phyloP scores from a whole-genome alignment of 1,140 invertebrate species.

The Drosophila lowei region DNA sequence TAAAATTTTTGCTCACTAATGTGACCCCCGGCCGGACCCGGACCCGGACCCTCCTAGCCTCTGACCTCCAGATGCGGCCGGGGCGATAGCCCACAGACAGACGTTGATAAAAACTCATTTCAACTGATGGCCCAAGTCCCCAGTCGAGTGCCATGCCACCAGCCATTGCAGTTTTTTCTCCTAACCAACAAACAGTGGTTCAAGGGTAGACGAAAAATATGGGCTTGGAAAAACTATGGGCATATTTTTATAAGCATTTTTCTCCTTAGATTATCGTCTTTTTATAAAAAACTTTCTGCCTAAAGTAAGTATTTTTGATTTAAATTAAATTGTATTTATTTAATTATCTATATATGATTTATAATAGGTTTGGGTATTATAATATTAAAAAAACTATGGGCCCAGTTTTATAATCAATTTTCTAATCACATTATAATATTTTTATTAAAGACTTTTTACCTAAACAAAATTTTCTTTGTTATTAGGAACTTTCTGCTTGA shows the following conservation, averaged over 20 bases:
- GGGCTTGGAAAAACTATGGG: not conserved
- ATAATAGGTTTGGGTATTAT: not conserved
- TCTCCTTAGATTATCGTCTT: no score
- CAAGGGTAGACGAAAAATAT: no score
- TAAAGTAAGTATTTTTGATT: no score
- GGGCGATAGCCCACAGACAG: constrained; percentile 48
- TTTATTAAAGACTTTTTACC: not conserved
- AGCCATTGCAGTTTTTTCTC: constrained; percentile 21
- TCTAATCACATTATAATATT: no score
- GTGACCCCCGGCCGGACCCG: constrained; percentile 30
- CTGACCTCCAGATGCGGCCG: constrained; percentile 38
- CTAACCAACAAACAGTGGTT: constrained; percentile 19
- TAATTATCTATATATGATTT: no score
- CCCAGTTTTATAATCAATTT: no score
- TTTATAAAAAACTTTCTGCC: not conserved
- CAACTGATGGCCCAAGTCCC: constrained; percentile 64
- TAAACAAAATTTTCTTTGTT: not conserved
- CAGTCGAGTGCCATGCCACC: constrained; percentile 34
- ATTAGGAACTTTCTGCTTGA: not conserved
- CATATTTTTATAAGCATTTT: no score
- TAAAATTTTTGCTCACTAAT: constrained; percentile 78
- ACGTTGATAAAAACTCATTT: constrained; percentile 80
- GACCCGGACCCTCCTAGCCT: constrained; percentile 19
- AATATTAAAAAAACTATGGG: not conserved
- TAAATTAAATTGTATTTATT: no score